These are phyloP conservation scores for Dryococelus australis DNA, from an alignment of 2,888 invertebrate species.

Conservation along the genomic window DNA sequence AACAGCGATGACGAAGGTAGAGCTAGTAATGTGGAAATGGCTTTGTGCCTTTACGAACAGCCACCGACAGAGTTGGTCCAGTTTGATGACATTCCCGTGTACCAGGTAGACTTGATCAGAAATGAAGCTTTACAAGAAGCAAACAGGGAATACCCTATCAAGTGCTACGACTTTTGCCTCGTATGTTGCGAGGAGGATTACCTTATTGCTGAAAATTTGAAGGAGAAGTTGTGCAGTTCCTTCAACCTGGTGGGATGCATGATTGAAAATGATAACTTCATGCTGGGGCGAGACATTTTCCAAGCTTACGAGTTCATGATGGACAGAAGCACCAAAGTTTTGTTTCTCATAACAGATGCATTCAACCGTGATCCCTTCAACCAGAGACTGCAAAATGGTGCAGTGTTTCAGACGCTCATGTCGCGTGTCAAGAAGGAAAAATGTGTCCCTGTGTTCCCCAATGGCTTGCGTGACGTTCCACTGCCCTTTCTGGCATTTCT, in stretches of 20 bases:
- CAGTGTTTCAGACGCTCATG: conserved; percentile 40
- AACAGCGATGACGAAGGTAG: neutral
- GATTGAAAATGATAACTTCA: conserved; percentile 34
- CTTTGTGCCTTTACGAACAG: neutral
- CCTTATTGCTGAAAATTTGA: conserved; percentile 33
- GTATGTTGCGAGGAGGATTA: conserved; percentile 38
- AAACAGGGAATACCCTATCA: conserved; percentile 13
- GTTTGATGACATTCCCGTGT: neutral
- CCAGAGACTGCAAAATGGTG: conserved; percentile 38
- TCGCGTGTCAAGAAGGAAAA: conserved; percentile 38
- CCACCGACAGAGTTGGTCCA: neutral
- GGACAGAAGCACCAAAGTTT: conserved; percentile 40
- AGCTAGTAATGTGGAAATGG: neutral
- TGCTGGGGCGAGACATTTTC: conserved; percentile 37
- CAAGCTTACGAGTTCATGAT: conserved; percentile 39
- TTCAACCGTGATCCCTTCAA: conserved; percentile 35
- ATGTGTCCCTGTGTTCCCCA: conserved; percentile 41
- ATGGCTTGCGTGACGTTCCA: conserved; percentile 37
- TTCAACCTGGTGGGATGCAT: conserved; percentile 37
- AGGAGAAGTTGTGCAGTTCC: conserved; percentile 30
- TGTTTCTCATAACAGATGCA: conserved; percentile 37
- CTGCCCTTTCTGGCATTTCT: conserved; percentile 38
- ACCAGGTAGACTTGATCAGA: neutral
- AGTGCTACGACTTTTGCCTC: conserved; percentile 40
- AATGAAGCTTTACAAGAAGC: conserved; percentile 18